A percentile compares a stretch with the other conserved stretches of the same genome.
phyloP scores from a whole-genome alignment of 2,888 invertebrate species.

The Mactromeris polynyma region DNA sequence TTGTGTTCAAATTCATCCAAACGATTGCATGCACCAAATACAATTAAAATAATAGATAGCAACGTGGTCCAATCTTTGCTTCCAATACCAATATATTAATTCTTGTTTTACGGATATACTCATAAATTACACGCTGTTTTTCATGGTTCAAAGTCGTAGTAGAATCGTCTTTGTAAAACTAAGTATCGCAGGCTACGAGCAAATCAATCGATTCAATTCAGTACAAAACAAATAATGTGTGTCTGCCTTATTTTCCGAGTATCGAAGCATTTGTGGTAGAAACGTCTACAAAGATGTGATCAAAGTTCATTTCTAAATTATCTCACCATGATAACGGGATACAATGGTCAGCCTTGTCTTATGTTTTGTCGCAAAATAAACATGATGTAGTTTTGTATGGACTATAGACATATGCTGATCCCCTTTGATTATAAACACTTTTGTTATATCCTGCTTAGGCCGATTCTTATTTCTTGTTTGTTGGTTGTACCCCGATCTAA shows the following conservation, averaged over 20 bases:
- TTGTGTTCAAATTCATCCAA: not conserved
- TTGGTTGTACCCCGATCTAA: too few relatives aligned
- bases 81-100: not conserved
- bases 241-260: not conserved
- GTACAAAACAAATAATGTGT: not conserved
- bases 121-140: not conserved
- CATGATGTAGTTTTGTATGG: not conserved
- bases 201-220: not conserved
- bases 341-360: not conserved
- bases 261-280: not conserved
- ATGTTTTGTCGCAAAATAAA: not conserved
- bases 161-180: not conserved
- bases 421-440: not conserved
- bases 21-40: not conserved
- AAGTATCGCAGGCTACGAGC: not conserved
- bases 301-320: not conserved
- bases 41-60: constrained; percentile 1
- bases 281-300: not conserved
- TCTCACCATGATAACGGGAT: not conserved
- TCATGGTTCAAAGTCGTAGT: not conserved
- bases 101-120: not conserved
- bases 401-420: not conserved
- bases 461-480: too few relatives aligned
- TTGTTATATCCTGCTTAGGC: not conserved
- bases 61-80: not conserved